Conservation (phyloP, 53 echinoderm and acorn worm genomes). For the Arbacia lixula region DNA sequence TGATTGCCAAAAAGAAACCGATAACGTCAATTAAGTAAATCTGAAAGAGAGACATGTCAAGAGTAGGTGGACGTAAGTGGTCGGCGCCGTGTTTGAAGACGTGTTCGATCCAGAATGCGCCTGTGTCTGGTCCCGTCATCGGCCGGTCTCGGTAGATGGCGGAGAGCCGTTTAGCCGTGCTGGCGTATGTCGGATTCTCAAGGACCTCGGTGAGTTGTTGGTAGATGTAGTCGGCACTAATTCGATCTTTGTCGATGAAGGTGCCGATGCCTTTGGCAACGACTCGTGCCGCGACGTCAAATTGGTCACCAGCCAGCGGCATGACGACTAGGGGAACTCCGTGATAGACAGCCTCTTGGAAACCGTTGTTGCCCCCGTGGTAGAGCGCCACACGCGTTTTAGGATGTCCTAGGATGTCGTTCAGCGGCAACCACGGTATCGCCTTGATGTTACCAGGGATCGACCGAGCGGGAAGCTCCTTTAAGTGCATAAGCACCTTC, state of each 20-base stretch:
- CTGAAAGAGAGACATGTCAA: slow-evolving; percentile 27
- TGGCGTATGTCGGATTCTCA: background rate
- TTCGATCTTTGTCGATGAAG: background rate
- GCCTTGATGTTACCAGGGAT: slow-evolving; percentile 15
- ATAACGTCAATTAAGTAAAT: slow-evolving; percentile 9
- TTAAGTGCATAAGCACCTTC: slow-evolving; percentile 33
- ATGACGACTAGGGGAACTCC: slow-evolving; percentile 24
- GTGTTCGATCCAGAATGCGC: slow-evolving; percentile 46
- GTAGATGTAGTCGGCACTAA: slow-evolving; percentile 15
- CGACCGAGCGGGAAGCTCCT: background rate
- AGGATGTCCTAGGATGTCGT: slow-evolving; percentile 40
- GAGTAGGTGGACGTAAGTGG: slow-evolving; percentile 11
- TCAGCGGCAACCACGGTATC: slow-evolving; percentile 45
- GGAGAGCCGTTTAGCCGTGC: slow-evolving; percentile 14
- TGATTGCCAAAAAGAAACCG: background rate
- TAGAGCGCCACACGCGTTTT: slow-evolving; percentile 18
- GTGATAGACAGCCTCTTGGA: slow-evolving; percentile 28
- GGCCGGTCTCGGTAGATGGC: slow-evolving; percentile 39
- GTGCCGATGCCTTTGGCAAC: background rate
- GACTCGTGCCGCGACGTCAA: background rate
- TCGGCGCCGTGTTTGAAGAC: slow-evolving; percentile 34
- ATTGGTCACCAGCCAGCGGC: slow-evolving; percentile 25
- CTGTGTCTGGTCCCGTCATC: slow-evolving; percentile 34
- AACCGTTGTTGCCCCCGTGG: slow-evolving; percentile 49
- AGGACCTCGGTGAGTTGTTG: slow-evolving; percentile 17